Conservation (phyloP, 2,113 vertebrate genomes). For the Hypomesus transpacificus region DNA sequence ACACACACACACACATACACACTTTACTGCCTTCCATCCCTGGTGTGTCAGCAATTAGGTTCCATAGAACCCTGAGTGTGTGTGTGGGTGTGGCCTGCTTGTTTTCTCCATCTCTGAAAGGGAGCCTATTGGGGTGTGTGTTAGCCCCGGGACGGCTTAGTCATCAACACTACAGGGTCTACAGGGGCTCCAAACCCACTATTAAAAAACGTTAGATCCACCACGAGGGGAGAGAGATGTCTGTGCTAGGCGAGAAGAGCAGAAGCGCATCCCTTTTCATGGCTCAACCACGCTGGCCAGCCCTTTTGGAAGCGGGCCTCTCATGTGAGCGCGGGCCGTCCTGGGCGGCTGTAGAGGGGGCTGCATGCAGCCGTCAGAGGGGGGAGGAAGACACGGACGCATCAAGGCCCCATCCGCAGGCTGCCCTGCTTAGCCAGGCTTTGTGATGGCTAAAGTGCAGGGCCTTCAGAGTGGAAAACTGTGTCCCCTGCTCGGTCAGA, state of each 20-base stretch:
- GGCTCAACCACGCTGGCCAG: slow-evolving; percentile 36
- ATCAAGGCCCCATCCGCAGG: slow-evolving; percentile 58
- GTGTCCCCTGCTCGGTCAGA: slow-evolving; percentile 50
- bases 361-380: slow-evolving; percentile 59
- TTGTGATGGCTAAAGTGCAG: slow-evolving; percentile 59
- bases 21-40: slow-evolving; percentile 40
- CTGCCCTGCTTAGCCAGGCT: slow-evolving; percentile 47
- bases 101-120: neutral
- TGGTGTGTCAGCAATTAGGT: slow-evolving; percentile 18
- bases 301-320: slow-evolving; percentile 45
- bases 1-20: neutral
- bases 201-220: slow-evolving; percentile 20
- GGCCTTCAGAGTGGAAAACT: slow-evolving; percentile 65
- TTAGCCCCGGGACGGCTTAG: neutral
- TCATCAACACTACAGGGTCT: neutral
- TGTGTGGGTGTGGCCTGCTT: slow-evolving; percentile 18
- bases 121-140: slow-evolving; percentile 13
- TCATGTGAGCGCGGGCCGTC: slow-evolving; percentile 30
- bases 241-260: slow-evolving; percentile 64
- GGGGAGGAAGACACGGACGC: slow-evolving; percentile 50
- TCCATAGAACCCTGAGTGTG: neutral
- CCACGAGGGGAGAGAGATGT: slow-evolving; percentile 32
- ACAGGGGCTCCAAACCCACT: slow-evolving; percentile 36
- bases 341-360: slow-evolving; percentile 61
- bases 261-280: slow-evolving; percentile 62